Evolutionary conservation across 2,888 invertebrate species (phyloP).

Genomic region (Drosophila mayaguana): DNA sequence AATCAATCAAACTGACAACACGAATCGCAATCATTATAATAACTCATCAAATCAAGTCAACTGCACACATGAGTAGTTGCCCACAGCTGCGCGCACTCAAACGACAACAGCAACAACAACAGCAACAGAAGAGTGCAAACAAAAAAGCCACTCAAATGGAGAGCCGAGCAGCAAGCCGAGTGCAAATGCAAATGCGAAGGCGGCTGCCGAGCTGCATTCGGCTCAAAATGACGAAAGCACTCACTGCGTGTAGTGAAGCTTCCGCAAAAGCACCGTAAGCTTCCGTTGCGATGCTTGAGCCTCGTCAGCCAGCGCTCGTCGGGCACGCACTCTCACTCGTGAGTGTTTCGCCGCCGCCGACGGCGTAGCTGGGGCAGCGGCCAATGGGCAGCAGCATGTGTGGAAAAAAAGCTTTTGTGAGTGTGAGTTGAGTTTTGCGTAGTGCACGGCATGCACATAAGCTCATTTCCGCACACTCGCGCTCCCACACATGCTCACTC

Average conservation of each 20-base stretch:
- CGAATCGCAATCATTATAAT: conserved; percentile 63
- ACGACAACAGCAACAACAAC: conserved; percentile 11
- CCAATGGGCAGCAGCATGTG: conserved; percentile 42
- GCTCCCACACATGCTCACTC: conserved; percentile 49
- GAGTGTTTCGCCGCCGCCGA: not conserved
- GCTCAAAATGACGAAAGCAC: conserved; percentile 44
- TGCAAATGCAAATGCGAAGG: conserved; percentile 37
- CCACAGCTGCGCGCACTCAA: conserved; percentile 15
- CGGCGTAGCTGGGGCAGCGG: not conserved
- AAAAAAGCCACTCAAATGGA: conserved; percentile 8
- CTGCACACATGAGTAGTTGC: conserved; percentile 43
- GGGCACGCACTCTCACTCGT: conserved; percentile 9
- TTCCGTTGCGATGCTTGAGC: conserved; percentile 32
- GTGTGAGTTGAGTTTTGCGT: conserved; percentile 42
- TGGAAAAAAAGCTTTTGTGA: conserved; percentile 60
- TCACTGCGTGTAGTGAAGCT: conserved; percentile 36
- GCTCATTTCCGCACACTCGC: conserved; percentile 66
- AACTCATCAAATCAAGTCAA: conserved; percentile 56
- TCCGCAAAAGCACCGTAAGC: conserved; percentile 51
- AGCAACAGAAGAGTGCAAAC: conserved; percentile 3
- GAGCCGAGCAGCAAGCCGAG: conserved; percentile 32
- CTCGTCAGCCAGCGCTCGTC: conserved; percentile 10
- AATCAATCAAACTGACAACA: conserved; percentile 70
- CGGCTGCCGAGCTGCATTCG: conserved; percentile 29
- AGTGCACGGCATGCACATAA: conserved; percentile 43